phyloP scores from a whole-genome alignment of 30 jellyfish, hydroid and myxozoan species.

The Pelagia noctiluca region DNA sequence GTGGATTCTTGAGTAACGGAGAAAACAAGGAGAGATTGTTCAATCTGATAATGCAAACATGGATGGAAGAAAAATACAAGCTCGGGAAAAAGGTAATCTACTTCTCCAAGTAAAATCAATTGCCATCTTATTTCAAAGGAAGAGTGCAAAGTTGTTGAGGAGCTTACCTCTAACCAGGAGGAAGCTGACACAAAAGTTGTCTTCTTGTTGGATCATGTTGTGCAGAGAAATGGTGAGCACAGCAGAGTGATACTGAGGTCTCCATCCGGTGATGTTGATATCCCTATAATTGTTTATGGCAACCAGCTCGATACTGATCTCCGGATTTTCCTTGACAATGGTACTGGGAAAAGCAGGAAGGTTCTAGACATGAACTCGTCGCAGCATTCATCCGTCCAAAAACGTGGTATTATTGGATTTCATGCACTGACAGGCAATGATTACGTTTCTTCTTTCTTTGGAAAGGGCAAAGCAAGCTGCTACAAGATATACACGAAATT shows the following conservation, averaged over 20 bases:
- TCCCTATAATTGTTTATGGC: conserved; percentile 23
- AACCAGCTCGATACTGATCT: conserved; percentile 10
- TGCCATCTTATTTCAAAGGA: conserved; percentile 1
- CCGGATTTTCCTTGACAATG: conserved; percentile 35
- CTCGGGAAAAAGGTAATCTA: conserved; percentile 9
- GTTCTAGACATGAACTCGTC: conserved; percentile 30
- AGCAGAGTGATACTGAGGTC: conserved; percentile 27
- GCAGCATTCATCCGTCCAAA: conserved; percentile 25
- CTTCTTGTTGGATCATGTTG: conserved; percentile 2
- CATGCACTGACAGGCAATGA: conserved; percentile 56
- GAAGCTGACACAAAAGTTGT: conserved; percentile 48
- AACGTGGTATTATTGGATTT: conserved; percentile 20
- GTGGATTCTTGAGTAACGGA: conserved; percentile 39
- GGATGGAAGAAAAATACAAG: conserved; percentile 13
- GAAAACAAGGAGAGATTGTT: conserved; percentile 38
- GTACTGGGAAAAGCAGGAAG: conserved; percentile 38
- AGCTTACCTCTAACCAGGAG: conserved; percentile 21
- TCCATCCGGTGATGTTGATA: conserved; percentile 47
- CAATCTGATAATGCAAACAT: background rate
- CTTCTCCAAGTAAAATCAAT: conserved; percentile 10
- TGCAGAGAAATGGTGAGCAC: conserved; percentile 18
- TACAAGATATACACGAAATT: conserved; percentile 4
- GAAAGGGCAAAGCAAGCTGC: conserved; percentile 40
- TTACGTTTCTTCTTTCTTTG: conserved; percentile 36
- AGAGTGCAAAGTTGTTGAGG: conserved; percentile 22